A percentile compares a stretch with the other conserved stretches of the same genome.
Conservation (phyloP, 2,888 invertebrate species). For the Drosophila tanythrix region DNA sequence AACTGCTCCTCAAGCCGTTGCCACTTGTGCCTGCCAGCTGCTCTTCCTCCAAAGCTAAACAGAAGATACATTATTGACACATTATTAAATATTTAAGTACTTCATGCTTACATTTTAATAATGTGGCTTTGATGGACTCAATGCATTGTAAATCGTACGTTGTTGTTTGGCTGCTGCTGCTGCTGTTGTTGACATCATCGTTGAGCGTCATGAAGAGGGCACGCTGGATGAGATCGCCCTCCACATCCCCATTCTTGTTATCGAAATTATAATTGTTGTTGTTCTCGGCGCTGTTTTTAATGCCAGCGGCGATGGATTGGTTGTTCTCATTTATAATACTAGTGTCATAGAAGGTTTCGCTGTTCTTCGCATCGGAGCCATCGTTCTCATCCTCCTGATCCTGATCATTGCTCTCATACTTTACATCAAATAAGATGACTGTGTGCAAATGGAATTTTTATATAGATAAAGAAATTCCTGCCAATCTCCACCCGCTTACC, state of each 20-base stretch:
- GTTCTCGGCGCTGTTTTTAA: conserved; percentile 59
- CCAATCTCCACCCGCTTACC: conserved; percentile 27
- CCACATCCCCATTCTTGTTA: conserved; percentile 65
- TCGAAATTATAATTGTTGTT: conserved; percentile 71
- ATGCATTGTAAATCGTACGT: conserved; percentile 37
- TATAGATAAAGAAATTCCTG: background rate
- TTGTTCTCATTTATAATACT: conserved; percentile 59
- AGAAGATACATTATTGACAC: background rate
- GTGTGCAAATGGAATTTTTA: background rate
- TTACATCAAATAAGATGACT: conserved; percentile 73
- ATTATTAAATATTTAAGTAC: background rate
- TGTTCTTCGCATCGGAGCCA: conserved; percentile 73
- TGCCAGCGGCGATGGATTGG: conserved; percentile 7
- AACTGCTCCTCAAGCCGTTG: background rate
- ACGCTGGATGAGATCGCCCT: conserved; percentile 68
- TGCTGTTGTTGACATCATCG: conserved; percentile 41
- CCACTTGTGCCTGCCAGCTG: conserved; percentile 12
- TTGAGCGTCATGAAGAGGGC: conserved; percentile 72
- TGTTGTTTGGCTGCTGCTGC: conserved; percentile 17
- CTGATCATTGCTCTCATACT: conserved; percentile 70
- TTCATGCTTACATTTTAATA: conserved; percentile 42
- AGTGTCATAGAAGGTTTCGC: conserved; percentile 71
- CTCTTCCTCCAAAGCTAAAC: conserved; percentile 41
- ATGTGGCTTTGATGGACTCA: conserved; percentile 50
- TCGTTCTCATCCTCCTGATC: conserved; percentile 74